Conservation (phyloP, 2,888 invertebrate species). For the Volucella inflata region DNA sequence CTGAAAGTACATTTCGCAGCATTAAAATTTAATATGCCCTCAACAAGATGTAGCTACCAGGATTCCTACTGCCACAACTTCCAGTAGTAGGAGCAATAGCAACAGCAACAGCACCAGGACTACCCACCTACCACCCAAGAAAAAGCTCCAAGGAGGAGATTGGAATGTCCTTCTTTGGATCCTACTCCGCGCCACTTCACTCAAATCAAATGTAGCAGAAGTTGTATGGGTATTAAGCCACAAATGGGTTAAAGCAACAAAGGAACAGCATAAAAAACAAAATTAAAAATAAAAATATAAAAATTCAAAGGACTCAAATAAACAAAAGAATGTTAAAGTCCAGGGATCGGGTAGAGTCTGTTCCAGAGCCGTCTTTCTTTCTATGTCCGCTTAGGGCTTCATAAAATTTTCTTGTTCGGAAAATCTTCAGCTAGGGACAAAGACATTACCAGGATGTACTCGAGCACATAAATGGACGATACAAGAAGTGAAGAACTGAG, state of each 20-base stretch:
- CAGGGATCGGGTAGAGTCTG: constrained; percentile 35
- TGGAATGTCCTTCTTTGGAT: constrained; percentile 46
- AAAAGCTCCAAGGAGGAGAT: constrained; percentile 16
- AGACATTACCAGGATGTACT: constrained; percentile 24
- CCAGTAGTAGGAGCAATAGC: neutral
- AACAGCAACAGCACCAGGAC: neutral
- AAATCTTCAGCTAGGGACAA: constrained; percentile 67
- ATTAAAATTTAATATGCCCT: constrained; percentile 75
- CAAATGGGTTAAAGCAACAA: constrained; percentile 27
- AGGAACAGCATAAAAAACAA: constrained; percentile 15
- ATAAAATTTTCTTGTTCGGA: constrained; percentile 49
- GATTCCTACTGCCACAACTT: constrained; percentile 14
- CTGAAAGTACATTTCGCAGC: constrained; percentile 72
- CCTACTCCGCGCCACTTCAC: constrained; percentile 39
- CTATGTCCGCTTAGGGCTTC: constrained; percentile 43
- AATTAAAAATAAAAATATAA: constrained; percentile 18
- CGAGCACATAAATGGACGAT: constrained; percentile 49
- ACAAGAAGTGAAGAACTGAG: constrained; percentile 32
- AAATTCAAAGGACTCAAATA: constrained; percentile 44
- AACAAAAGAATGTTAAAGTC: constrained; percentile 66
- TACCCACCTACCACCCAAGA: neutral
- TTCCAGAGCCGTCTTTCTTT: constrained; percentile 29
- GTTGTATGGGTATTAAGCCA: constrained; percentile 47
- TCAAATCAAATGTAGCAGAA: constrained; percentile 74
- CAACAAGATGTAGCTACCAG: constrained; percentile 67